Conservation (phyloP, 2,113 vertebrate species). For the Oriolus oriolus region DNA sequence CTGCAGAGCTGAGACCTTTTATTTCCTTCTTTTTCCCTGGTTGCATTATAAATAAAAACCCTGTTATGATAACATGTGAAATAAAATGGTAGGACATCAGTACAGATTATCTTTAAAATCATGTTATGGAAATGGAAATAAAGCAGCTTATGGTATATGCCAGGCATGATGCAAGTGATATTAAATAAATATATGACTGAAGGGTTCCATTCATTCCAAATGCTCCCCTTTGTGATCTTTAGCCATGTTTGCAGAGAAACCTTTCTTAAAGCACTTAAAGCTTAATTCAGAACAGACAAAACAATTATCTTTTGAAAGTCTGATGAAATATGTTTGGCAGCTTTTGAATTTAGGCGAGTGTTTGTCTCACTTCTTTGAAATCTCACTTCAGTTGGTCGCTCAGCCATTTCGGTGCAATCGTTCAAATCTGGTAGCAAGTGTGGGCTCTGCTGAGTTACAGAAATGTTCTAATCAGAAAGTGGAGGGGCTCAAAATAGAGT, state of each 20-base stretch:
- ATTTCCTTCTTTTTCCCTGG: neutral
- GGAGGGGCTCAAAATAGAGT: neutral
- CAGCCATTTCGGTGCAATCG: neutral
- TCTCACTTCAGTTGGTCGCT: neutral
- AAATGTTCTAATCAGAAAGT: neutral
- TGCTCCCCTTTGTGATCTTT: conserved; percentile 39
- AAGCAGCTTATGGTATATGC: neutral
- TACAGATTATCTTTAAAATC: conserved; percentile 31
- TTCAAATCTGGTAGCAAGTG: neutral
- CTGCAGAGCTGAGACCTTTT: neutral
- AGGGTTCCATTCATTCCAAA: conserved; percentile 41
- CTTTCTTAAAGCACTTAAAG: conserved; percentile 33
- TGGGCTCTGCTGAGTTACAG: neutral
- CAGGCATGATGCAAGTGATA: neutral
- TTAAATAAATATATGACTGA: conserved; percentile 23
- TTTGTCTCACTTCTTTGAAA: conserved; percentile 46
- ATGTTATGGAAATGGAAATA: conserved; percentile 24
- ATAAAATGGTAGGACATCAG: conserved; percentile 1
- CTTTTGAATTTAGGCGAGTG: conserved; percentile 23
- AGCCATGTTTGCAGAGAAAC: conserved; percentile 50
- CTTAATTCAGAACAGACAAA: conserved; percentile 56
- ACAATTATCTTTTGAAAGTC: conserved; percentile 59
- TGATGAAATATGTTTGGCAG: conserved; percentile 57
- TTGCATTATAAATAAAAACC: neutral
- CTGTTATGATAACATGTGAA: neutral